Evolutionary conservation across 2,888 invertebrate species (phyloP), one percentile per base, ranked within the genome.

Genomic region (Phalera bucephala): DNA sequence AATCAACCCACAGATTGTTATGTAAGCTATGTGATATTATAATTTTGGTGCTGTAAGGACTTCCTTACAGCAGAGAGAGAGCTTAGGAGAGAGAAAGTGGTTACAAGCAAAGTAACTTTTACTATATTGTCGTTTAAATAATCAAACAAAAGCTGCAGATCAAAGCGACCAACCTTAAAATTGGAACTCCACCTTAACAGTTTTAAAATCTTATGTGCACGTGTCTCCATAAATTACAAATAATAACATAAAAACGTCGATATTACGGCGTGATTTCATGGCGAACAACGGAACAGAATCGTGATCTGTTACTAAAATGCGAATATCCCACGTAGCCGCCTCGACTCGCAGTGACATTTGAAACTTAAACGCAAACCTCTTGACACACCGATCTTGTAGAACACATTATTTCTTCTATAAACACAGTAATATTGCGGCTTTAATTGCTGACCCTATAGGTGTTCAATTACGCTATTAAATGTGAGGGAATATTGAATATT

Each of bases 301-400:
- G 68, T 63, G 65, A 63, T 69, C 67, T 61, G 64, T 48, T 43
- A 49, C 61, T 64, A 76, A 80, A 81, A 79, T 73, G 78, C 74
- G 76, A 75, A 74, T 72, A 73, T 79, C 76, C 73, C 78, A 79
- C 78, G 76, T 73, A 54, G 31, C 50, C 52, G 52, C 61, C 57
- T 45, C 62, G 66, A 72, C 74, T 65, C 58, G 60, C 64, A 71
- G 68, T 81, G 83, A 82, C 84, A 85, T 87, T 85, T 85, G 69
- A 72, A 76, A 79, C 65, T 63, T 58, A 52, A 17, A 56, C 68
- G 63, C 64, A 68, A 65, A 72, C 65, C 61, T 58, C 30, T 40
- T 37, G 40, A 36, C 39, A 44, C 37, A 40, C 38, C 21, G 10
- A 9, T 14, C 10, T 15, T 14, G 28, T 40, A 42, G 35, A 30